Conservation (phyloP, 1,140 invertebrate species). For the Hyphantria cunea region DNA sequence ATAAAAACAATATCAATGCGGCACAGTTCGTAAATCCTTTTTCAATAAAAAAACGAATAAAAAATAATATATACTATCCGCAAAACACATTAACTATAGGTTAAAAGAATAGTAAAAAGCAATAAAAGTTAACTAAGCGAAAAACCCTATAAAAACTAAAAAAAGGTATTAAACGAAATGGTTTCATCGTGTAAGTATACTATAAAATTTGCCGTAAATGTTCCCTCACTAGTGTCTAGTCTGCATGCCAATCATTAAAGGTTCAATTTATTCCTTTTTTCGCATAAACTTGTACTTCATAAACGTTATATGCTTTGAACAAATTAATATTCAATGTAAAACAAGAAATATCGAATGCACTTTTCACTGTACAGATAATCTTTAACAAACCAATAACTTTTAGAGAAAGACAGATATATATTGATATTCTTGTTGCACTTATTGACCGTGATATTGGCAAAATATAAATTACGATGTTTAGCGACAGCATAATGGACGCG, state of each 20-base stretch:
- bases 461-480: constrained; percentile 51
- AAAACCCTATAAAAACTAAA: neutral
- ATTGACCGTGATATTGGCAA: constrained; percentile 12
- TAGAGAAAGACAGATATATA: constrained; percentile 1
- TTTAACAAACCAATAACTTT: constrained; percentile 29
- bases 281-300: constrained; percentile 2
- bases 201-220: constrained; percentile 4
- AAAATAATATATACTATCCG: too few species aligned
- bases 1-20: too few species aligned
- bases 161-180: neutral
- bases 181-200: neutral
- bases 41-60: too few species aligned
- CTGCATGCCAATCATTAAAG: constrained; percentile 6
- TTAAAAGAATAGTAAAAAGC: too few species aligned
- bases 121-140: too few species aligned
- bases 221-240: constrained; percentile 18
- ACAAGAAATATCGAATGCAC: constrained; percentile 27
- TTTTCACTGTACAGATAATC: constrained; percentile 26
- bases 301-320: constrained; percentile 12
- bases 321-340: constrained; percentile 31
- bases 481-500: constrained; percentile 43
- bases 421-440: constrained; percentile 6
- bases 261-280: neutral
- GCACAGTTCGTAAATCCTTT: too few species aligned
- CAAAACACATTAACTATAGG: too few species aligned